phyloP scores from a whole-genome alignment of 1,140 invertebrate species.

The Drosophila eugracilis region DNA sequence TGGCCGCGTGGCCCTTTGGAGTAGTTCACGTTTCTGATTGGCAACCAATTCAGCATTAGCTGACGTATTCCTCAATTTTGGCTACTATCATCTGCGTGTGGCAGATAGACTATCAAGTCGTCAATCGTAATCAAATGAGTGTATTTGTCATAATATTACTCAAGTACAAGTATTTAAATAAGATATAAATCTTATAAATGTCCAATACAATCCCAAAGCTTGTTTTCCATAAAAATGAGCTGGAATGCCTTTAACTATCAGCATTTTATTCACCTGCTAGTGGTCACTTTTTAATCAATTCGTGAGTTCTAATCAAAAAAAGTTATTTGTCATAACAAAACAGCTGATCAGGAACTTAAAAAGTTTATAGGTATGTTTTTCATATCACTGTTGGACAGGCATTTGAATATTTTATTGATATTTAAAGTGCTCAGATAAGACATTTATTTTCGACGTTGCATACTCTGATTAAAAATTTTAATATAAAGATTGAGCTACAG shows the following conservation, averaged over 20 bases:
- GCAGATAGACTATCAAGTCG: conserved; percentile 2
- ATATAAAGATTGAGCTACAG: not conserved
- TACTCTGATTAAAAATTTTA: not conserved
- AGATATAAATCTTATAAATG: not conserved
- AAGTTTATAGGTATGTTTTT: not conserved
- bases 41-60: not conserved
- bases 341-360: not conserved
- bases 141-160: conserved; percentile 3
- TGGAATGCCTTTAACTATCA: not conserved
- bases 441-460: not conserved
- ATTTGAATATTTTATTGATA: conserved; percentile 7
- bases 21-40: conserved; percentile 29
- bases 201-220: not conserved
- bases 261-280: not conserved
- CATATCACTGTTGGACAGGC: not conserved
- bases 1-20: conserved; percentile 27
- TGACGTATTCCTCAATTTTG: conserved; percentile 16
- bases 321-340: not conserved
- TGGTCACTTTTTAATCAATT: not conserved
- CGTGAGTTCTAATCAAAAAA: not conserved
- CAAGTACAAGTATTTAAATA: not conserved
- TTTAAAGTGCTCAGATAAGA: not conserved
- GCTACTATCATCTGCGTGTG: conserved; percentile 3
- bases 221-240: not conserved
- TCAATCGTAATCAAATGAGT: not conserved